Percentiles rank a stretch among this genome's conserved stretches.
phyloP scores from a whole-genome alignment of 2,797 vertebrate genomes.

The Danio albolineatus region DNA sequence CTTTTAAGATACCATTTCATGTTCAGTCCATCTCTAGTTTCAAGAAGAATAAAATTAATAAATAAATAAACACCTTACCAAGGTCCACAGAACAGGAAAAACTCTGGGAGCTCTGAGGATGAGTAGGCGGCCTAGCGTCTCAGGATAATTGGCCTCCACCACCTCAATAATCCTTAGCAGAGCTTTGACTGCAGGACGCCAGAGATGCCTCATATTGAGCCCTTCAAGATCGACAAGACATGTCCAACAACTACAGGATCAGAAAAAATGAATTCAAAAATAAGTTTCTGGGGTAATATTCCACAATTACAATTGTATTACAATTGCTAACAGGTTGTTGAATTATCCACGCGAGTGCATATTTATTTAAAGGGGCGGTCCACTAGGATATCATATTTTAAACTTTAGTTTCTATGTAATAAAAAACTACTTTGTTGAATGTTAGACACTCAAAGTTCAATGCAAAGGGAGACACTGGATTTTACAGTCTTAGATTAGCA shows the following conservation, averaged over 20 bases:
- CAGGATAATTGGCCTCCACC: slow-evolving; percentile 90
- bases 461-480: too few relatives aligned
- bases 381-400: too few relatives aligned
- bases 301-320: not conserved
- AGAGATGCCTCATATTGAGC: slow-evolving; percentile 88
- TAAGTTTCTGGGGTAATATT: too few relatives aligned
- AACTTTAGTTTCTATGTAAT: too few relatives aligned
- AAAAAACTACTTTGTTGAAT: too few relatives aligned
- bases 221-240: slow-evolving; percentile 89
- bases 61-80: slow-evolving; percentile 78
- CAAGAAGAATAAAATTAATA: too few relatives aligned
- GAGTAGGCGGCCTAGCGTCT: slow-evolving; percentile 87
- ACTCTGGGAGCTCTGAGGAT: slow-evolving; percentile 88
- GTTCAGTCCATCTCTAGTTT: not conserved
- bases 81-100: slow-evolving; percentile 90
- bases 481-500: too few relatives aligned
- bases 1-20: too few relatives aligned
- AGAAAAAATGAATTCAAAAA: not conserved
- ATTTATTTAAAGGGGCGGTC: too few relatives aligned
- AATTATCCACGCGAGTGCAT: too few relatives aligned
- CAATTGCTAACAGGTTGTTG: too few relatives aligned
- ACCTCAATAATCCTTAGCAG: slow-evolving; percentile 89
- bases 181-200: slow-evolving; percentile 89
- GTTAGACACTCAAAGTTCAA: too few relatives aligned
- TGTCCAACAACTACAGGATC: slow-evolving; percentile 82